Conservation (phyloP, 2,888 invertebrate genomes). For the Ecdyonurus torrentis region DNA sequence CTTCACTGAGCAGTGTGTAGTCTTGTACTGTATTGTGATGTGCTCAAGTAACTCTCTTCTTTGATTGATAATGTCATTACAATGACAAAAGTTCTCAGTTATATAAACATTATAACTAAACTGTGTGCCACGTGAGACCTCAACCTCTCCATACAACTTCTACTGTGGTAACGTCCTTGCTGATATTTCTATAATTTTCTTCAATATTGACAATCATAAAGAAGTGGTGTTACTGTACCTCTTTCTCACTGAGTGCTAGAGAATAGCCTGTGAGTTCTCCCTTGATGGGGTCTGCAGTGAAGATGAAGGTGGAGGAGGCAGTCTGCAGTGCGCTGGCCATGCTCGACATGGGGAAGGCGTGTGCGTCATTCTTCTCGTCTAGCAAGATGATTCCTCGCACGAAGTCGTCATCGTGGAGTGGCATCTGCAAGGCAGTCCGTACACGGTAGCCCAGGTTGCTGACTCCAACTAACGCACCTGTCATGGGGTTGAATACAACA, state of each 20-base stretch:
- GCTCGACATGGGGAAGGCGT: slow-evolving; percentile 45
- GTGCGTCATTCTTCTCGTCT: slow-evolving; percentile 42
- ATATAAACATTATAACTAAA: no score
- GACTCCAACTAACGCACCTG: slow-evolving; percentile 37
- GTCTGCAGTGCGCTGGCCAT: slow-evolving; percentile 31
- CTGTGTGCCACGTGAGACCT: no score
- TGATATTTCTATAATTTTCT: no score
- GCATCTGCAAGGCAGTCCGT: slow-evolving; percentile 56
- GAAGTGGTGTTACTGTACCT: slow-evolving; percentile 1
- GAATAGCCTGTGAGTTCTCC: slow-evolving; percentile 45
- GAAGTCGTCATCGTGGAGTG: slow-evolving; percentile 50
- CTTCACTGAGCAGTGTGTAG: no score
- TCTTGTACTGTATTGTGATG: no score
- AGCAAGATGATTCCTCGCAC: slow-evolving; percentile 64
- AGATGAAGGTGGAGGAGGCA: slow-evolving; percentile 42
- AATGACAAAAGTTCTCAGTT: no score
- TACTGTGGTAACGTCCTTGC: no score
- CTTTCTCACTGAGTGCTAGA: slow-evolving; percentile 23
- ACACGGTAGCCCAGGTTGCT: slow-evolving; percentile 41
- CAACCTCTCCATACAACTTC: no score
- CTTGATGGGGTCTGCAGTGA: slow-evolving; percentile 39
- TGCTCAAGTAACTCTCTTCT: no score
- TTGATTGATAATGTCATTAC: no score
- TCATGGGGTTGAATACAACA: slow-evolving; percentile 78
- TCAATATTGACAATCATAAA: slow-evolving; percentile 1